A percentile compares a stretch with the other conserved stretches of the same genome.
Evolutionary conservation across 2,113 vertebrate genomes (phyloP).

Genomic region (Tetrax tetrax): DNA sequence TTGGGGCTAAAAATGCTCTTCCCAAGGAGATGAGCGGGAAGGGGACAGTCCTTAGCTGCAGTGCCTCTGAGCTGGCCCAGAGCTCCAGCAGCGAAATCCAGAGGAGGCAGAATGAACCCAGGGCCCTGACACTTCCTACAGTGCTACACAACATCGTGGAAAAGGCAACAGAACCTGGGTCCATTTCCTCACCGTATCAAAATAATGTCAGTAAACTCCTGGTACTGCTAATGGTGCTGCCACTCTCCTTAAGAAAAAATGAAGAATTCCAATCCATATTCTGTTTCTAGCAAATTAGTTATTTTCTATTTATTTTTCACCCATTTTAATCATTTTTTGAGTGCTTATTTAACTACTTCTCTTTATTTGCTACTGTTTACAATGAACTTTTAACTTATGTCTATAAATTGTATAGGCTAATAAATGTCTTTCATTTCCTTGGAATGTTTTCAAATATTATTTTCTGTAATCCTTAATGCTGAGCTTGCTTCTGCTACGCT

Average conservation of each 20-base stretch:
- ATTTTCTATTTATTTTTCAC: neutral
- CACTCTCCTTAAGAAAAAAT: neutral
- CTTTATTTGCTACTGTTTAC: neutral
- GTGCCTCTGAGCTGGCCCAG: neutral
- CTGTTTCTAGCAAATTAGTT: neutral
- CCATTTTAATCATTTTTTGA: neutral
- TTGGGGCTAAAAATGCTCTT: neutral
- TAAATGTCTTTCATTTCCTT: neutral
- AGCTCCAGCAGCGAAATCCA: neutral
- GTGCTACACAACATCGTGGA: neutral
- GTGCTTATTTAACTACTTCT: neutral
- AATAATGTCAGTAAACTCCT: neutral
- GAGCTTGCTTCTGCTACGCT: neutral
- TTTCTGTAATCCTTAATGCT: neutral
- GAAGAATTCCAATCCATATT: neutral
- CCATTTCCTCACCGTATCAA: neutral
- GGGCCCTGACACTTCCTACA: neutral
- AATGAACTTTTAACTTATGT: neutral
- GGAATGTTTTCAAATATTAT: neutral
- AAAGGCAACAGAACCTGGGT: neutral
- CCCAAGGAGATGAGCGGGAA: rapidly evolving
- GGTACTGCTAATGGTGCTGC: neutral
- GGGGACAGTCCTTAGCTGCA: rapidly evolving
- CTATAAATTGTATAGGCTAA: neutral
- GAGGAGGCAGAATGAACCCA: neutral